Base-by-base conservation (phyloP, 2,113 vertebrate genomes). In the Galemys pyrenaicus region DNA sequence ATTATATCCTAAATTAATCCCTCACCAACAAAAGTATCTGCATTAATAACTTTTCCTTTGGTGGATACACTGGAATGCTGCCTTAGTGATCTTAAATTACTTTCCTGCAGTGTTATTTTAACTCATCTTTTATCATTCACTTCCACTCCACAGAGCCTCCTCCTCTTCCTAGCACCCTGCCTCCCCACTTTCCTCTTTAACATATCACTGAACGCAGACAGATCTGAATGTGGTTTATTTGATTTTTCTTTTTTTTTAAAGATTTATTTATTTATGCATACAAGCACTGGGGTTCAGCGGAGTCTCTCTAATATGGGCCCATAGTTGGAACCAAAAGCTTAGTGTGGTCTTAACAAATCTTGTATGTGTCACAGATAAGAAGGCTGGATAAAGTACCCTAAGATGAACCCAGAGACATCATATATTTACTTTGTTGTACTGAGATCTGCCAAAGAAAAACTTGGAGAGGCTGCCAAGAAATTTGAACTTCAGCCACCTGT, bases 81-180 rank as follows among this genome's bases (percentile, higher is more conserved):
- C 32, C 44, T 85, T 86, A 30, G 19, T 56, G 89, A 89, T 32
- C 16, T 54, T 35, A 65, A 95, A 90, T 93, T 82, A 70, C 62
- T 95, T 96, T 85, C 35, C 35, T 92, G 77, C 37, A 94, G 60
- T 16, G 87, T 39, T 62, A 75, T 75, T 77, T 83, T 79, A 32
- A 71, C n/a, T 78, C 56, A n/a, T 58, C 80, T 92, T 51, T 62
- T 70, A 9, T 62, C 28, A 71, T 87, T 84, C 9, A 62, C 9
- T 80, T 93, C 67, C 22, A 3, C 10, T 0, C 10, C 11, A 30
- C 2, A 51, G 85, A 85, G 8, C 10, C 4, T 54, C 41, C 82
- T 77, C 15, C 9, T 51, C 64, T 32, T 4, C 32, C n/a, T 3
- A 13, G 30, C 8, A 6, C 8, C 7, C 6, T 3, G 5, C 22